Evolutionary conservation across 2,797 vertebrate species (phyloP).

Genomic region (Propithecus perrieri): DNA sequence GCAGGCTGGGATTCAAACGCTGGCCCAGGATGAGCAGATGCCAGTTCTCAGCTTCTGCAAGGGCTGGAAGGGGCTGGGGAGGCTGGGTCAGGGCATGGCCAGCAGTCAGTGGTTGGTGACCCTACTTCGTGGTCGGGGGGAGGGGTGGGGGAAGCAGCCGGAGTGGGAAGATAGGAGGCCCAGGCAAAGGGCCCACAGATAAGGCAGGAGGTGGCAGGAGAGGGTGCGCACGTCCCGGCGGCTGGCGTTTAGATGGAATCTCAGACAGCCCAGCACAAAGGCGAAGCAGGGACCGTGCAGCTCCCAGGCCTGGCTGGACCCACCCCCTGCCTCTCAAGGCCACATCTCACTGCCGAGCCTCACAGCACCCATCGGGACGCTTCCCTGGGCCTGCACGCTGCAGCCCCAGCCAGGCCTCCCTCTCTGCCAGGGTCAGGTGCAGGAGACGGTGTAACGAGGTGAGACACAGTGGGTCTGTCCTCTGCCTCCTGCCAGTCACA

Average conservation of each 20-base stretch:
- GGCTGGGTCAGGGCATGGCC: neutral
- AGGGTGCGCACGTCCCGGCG: rapidly evolving
- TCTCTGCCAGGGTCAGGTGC: neutral
- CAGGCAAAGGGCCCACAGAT: neutral
- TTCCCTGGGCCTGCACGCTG: neutral
- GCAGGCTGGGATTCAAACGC: neutral
- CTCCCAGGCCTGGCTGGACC: neutral
- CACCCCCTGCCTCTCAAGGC: neutral
- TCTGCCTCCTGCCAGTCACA: neutral
- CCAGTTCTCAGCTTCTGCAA: neutral
- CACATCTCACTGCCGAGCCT: rapidly evolving
- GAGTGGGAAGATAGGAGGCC: neutral
- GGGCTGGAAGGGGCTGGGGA: neutral
- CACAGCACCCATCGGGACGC: rapidly evolving
- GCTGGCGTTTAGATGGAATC: neutral
- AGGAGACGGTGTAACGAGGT: neutral
- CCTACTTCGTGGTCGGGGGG: neutral
- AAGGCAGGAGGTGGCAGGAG: neutral
- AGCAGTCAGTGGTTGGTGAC: neutral
- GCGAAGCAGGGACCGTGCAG: rapidly evolving
- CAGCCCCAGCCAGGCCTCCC: neutral
- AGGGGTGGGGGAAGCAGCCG: neutral
- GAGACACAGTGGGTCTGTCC: neutral
- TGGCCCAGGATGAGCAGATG: neutral
- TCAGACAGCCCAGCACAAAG: neutral